Percentiles rank a stretch among this genome's conserved stretches.
Evolutionary conservation across 2,113 vertebrate genomes (phyloP).

Genomic region (Paraplagusia blochii): DNA sequence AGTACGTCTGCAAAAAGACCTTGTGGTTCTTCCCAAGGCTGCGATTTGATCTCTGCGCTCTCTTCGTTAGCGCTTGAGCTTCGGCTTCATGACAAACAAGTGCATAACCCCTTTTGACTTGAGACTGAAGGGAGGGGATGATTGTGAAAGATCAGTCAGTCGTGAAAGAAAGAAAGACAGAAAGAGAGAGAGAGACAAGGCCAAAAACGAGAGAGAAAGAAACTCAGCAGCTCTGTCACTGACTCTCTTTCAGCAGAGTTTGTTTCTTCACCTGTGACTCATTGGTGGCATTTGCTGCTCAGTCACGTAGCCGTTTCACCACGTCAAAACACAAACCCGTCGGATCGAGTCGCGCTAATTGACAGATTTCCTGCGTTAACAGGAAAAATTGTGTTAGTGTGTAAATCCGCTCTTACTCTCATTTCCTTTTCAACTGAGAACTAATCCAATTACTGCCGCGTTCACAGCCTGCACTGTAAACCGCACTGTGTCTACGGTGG

Average conservation of each 20-base stretch:
- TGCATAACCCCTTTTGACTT: constrained; percentile 20
- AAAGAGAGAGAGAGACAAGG: constrained; percentile 2
- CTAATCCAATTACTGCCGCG: constrained; percentile 65
- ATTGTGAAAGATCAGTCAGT: constrained; percentile 15
- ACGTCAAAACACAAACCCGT: constrained; percentile 7
- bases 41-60: constrained; percentile 62
- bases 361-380: constrained; percentile 17
- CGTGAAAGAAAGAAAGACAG: constrained; percentile 18
- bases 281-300: background rate
- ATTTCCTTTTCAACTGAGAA: constrained; percentile 65
- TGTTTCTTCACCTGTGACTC: background rate
- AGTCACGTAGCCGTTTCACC: constrained; percentile 18
- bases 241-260: background rate
- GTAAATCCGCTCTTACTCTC: constrained; percentile 76
- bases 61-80: constrained; percentile 42
- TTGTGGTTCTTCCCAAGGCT: constrained; percentile 72
- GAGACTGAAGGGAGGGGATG: background rate
- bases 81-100: constrained; percentile 54
- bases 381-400: constrained; percentile 69
- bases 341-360: constrained; percentile 22
- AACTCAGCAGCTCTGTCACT: background rate
- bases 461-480: constrained; percentile 34
- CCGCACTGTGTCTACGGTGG: constrained; percentile 24
- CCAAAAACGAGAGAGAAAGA: background rate
- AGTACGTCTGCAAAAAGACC: constrained; percentile 69